phyloP scores from a whole-genome alignment of 64 coral and sea anemone genomes.

The Stichodactyla helianthus region DNA sequence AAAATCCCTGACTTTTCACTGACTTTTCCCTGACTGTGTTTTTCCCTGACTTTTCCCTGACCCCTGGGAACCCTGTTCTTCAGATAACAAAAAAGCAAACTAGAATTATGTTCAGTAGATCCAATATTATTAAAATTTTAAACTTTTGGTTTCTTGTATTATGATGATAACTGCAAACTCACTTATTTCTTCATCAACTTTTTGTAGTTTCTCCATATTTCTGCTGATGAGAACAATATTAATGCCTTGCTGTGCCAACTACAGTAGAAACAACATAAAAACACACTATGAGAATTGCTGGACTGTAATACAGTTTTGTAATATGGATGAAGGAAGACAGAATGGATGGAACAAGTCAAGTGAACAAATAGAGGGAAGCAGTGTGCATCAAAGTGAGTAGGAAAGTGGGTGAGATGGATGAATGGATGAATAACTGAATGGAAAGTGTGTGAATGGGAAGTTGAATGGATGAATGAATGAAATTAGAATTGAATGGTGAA shows the following conservation, averaged over 20 bases:
- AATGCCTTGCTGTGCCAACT: constrained; percentile 75
- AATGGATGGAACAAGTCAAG: no score
- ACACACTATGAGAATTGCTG: background rate
- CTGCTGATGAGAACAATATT: constrained; percentile 82
- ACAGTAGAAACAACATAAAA: background rate
- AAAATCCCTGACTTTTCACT: no score
- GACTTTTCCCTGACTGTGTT: no score
- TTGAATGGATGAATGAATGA: no score
- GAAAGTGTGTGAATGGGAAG: background rate
- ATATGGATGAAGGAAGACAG: background rate
- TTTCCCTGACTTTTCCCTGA: no score
- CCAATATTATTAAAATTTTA: no score
- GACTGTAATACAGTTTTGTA: no score
- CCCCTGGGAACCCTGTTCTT: no score
- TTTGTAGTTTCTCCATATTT: constrained; percentile 62
- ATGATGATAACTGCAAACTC: background rate
- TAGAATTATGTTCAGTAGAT: no score
- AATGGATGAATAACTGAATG: no score
- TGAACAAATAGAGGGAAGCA: background rate
- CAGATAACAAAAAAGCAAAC: no score
- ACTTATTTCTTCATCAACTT: constrained; percentile 61
- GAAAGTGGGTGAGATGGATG: background rate
- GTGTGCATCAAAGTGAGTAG: background rate
- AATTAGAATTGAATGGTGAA: background rate
- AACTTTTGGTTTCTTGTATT: no score